Percentiles rank a stretch among this genome's conserved stretches.
phyloP scores from a whole-genome alignment of 2,113 vertebrate genomes.

The Neomonachus schauinslandi region DNA sequence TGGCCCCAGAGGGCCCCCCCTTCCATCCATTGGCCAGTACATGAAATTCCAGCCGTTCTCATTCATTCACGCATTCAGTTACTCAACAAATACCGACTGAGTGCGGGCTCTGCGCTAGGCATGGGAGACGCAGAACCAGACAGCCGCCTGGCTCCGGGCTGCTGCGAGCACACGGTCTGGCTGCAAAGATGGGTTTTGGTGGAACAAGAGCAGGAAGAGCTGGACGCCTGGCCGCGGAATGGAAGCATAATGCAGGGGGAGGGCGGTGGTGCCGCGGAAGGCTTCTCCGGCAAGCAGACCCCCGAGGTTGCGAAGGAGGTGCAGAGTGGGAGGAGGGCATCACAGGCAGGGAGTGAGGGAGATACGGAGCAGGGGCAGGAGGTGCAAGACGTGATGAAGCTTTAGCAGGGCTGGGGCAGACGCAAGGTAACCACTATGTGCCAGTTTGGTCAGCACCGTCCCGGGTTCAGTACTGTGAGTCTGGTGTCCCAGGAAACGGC shows the following conservation, averaged over 20 bases:
- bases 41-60: not conserved
- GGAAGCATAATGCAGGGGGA: not conserved
- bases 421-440: fast-evolving
- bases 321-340: not conserved
- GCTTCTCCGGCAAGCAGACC: not conserved
- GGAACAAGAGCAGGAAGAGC: not conserved
- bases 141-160: not conserved
- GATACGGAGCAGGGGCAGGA: fast-evolving
- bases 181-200: not conserved
- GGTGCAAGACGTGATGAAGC: not conserved
- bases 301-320: not conserved
- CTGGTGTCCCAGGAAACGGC: not conserved
- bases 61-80: not conserved
- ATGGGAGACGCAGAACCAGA: not conserved
- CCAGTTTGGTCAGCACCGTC: not conserved
- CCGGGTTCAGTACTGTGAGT: not conserved
- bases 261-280: not conserved
- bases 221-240: fast-evolving
- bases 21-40: not conserved
- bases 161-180: not conserved
- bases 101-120: not conserved
- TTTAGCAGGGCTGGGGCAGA: not conserved
- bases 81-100: not conserved
- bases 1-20: not conserved
- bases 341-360: not conserved